These are phyloP conservation scores for Pachypeltis micranthus DNA, from an alignment of 1,140 invertebrate genomes.

Conservation along the genomic window DNA sequence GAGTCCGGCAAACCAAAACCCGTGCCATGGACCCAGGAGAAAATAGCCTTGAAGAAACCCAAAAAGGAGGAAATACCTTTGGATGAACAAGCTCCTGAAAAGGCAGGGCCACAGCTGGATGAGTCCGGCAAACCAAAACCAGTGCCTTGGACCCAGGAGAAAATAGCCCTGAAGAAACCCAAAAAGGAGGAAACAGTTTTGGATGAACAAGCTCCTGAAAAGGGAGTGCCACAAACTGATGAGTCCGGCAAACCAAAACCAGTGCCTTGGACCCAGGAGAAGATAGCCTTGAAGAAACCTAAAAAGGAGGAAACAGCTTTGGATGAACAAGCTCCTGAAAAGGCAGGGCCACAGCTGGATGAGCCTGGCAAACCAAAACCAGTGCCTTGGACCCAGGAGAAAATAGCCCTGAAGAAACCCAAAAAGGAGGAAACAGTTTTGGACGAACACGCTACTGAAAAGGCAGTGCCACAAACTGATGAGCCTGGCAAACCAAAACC, in stretches of 20 bases:
- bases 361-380: background rate
- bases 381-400: conserved; percentile 34
- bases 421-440: too few species aligned
- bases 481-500: conserved; percentile 18
- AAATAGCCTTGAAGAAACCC: conserved; percentile 32
- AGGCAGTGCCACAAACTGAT: conserved; percentile 28
- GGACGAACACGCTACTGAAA: conserved; percentile 33
- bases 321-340: too few species aligned
- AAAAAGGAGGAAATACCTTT: conserved; percentile 30
- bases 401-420: conserved; percentile 31
- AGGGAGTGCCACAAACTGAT: too few species aligned
- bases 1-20: background rate
- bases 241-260: background rate
- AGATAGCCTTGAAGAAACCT: conserved; percentile 32
- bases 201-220: background rate
- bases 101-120: too few species aligned
- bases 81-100: too few species aligned
- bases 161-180: conserved; percentile 30
- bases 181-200: background rate
- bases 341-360: too few species aligned
- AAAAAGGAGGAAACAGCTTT: too few species aligned
- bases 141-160: conserved; percentile 34
- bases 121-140: conserved; percentile 1
- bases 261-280: conserved; percentile 27
- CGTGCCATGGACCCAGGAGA: conserved; percentile 28